Conservation (phyloP, 2,797 vertebrate genomes). For the Syngnathus acus region DNA sequence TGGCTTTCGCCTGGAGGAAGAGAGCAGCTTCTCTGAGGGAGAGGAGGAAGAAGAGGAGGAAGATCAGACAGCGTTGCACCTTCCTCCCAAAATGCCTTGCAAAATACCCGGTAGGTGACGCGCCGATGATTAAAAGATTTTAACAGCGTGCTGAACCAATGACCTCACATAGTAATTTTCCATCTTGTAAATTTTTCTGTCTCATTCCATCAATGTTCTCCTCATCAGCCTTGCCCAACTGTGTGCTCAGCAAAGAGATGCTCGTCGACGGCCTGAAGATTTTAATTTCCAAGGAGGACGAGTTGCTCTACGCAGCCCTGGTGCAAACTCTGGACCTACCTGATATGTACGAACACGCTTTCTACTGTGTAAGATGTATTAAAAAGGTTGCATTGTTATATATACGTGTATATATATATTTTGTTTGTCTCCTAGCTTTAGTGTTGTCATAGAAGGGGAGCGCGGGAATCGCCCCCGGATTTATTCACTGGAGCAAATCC, state of each 20-base stretch:
- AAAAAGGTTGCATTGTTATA: not conserved
- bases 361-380: not conserved
- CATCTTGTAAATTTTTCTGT: constrained; percentile 16
- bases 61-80: constrained; percentile 36
- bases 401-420: not conserved
- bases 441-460: constrained; percentile 90
- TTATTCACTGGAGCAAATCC: constrained; percentile 91
- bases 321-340: constrained; percentile 90
- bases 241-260: constrained; percentile 86
- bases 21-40: constrained; percentile 89
- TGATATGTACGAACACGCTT: constrained; percentile 80
- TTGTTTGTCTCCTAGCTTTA: constrained; percentile 72
- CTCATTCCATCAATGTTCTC: constrained; percentile 18
- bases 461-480: constrained; percentile 87
- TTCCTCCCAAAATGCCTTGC: constrained; percentile 64
- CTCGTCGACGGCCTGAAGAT: constrained; percentile 89
- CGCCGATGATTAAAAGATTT: not conserved
- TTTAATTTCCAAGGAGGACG: constrained; percentile 92
- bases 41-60: constrained; percentile 65
- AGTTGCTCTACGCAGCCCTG: constrained; percentile 88
- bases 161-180: constrained; percentile 25
- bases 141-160: constrained; percentile 10
- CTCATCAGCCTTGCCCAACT: constrained; percentile 72
- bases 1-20: constrained; percentile 81
- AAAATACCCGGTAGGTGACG: constrained; percentile 55